Conservation (phyloP, 2,888 invertebrate genomes). For the Lomographa bimaculata region DNA sequence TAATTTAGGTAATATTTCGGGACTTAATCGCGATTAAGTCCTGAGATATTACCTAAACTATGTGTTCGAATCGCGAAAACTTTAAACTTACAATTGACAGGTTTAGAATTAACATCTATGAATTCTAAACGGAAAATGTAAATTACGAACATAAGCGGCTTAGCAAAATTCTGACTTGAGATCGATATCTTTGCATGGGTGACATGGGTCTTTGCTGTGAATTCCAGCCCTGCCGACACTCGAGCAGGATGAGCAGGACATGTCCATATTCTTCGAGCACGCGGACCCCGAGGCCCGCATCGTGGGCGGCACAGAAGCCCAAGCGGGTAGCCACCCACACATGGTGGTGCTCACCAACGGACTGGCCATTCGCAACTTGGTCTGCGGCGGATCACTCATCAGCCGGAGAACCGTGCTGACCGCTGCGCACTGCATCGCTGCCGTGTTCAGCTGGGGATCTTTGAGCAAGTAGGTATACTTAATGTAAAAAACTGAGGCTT, state of each 20-base stretch:
- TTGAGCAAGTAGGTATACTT: slow-evolving; percentile 39
- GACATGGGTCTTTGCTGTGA: neutral
- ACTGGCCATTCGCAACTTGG: slow-evolving; percentile 40
- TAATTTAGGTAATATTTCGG: no score
- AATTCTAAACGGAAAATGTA: no score
- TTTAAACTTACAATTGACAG: no score
- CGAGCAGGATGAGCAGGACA: slow-evolving; percentile 37
- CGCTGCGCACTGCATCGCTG: slow-evolving; percentile 63
- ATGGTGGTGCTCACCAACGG: slow-evolving; percentile 57
- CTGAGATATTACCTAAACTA: no score
- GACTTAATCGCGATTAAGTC: no score
- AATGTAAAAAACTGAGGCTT: no score
- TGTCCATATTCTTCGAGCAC: slow-evolving; percentile 54
- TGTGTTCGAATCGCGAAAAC: no score
- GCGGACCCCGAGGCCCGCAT: slow-evolving; percentile 48
- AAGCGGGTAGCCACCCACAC: slow-evolving; percentile 50
- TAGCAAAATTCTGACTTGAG: no score
- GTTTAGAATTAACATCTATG: no score
- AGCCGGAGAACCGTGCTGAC: slow-evolving; percentile 49
- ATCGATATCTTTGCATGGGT: neutral
- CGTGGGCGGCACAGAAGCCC: slow-evolving; percentile 55
- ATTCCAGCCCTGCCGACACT: slow-evolving; percentile 53
- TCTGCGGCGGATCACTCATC: slow-evolving; percentile 62
- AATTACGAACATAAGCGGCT: no score
- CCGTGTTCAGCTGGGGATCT: slow-evolving; percentile 40